Conservation (phyloP, 1,140 invertebrate genomes). For the Dendrolimus punctatus region DNA sequence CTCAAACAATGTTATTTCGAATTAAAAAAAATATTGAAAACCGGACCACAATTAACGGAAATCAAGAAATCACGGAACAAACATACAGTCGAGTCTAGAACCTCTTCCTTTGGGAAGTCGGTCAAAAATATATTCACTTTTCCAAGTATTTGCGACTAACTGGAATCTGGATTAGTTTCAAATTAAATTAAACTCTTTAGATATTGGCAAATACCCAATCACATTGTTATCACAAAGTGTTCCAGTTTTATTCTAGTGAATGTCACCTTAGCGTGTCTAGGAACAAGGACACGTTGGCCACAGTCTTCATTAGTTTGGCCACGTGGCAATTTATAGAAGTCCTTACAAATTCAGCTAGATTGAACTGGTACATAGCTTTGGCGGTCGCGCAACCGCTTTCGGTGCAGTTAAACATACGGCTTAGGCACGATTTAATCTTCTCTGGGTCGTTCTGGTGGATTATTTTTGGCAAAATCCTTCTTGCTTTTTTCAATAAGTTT, state of each 20-base stretch:
- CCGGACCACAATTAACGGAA: too few species aligned
- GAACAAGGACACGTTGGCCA: slow-evolving; percentile 48
- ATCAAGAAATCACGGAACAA: too few species aligned
- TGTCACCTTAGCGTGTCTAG: slow-evolving; percentile 56
- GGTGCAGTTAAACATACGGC: slow-evolving; percentile 43
- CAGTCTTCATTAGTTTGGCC: slow-evolving; percentile 36
- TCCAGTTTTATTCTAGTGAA: slow-evolving; percentile 4
- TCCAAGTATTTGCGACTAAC: too few species aligned
- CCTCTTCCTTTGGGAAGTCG: too few species aligned
- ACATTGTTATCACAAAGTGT: not conserved
- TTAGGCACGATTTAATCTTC: slow-evolving; percentile 33
- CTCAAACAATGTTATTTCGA: too few species aligned
- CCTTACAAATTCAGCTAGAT: slow-evolving; percentile 40
- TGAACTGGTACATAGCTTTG: slow-evolving; percentile 27
- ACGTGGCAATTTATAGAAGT: slow-evolving; percentile 40
- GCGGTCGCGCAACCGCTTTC: slow-evolving; percentile 26
- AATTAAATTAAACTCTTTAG: too few species aligned
- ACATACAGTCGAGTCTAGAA: too few species aligned
- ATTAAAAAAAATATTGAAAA: too few species aligned
- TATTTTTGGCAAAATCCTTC: slow-evolving; percentile 42
- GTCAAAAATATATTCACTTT: too few species aligned
- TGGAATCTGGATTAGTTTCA: too few species aligned
- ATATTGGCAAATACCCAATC: too few species aligned
- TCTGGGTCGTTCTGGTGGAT: slow-evolving; percentile 43
- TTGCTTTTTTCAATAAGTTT: slow-evolving; percentile 43